A percentile compares a stretch with the other conserved stretches of the same genome.
Conservation (phyloP, 1,140 invertebrate species). For the Cydia strobilella region DNA sequence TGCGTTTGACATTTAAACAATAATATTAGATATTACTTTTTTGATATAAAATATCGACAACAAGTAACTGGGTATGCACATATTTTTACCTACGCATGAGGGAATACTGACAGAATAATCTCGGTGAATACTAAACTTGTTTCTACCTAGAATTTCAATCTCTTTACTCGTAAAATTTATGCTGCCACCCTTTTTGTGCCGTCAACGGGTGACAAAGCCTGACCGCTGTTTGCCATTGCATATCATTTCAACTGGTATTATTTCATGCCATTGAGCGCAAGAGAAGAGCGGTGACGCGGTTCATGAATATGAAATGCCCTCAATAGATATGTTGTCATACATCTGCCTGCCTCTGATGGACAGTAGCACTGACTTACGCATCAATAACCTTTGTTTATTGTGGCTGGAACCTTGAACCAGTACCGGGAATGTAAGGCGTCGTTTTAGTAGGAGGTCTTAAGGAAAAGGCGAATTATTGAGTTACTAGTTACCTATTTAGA, state of each 20-base stretch:
- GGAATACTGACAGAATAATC: neutral
- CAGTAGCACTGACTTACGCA: slow-evolving; percentile 58
- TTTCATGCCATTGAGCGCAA: slow-evolving; percentile 57
- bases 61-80: neutral
- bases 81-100: neutral
- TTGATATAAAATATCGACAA: no score
- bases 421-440: slow-evolving; percentile 35
- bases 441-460: slow-evolving; percentile 39
- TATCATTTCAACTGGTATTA: slow-evolving; percentile 57
- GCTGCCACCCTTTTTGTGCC: slow-evolving; percentile 26
- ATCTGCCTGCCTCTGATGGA: slow-evolving; percentile 60
- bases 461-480: neutral
- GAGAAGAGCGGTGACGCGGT: slow-evolving; percentile 45
- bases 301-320: slow-evolving; percentile 71
- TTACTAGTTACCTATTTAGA: neutral
- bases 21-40: no score
- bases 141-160: slow-evolving; percentile 15
- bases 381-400: slow-evolving; percentile 56
- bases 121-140: neutral
- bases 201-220: slow-evolving; percentile 36
- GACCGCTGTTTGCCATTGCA: slow-evolving; percentile 60
- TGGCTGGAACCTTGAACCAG: slow-evolving; percentile 57
- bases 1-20: no score
- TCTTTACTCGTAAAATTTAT: slow-evolving; percentile 8
- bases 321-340: slow-evolving; percentile 75